Conservation (phyloP, 1,140 invertebrate genomes). For the Ostrea edulis region DNA sequence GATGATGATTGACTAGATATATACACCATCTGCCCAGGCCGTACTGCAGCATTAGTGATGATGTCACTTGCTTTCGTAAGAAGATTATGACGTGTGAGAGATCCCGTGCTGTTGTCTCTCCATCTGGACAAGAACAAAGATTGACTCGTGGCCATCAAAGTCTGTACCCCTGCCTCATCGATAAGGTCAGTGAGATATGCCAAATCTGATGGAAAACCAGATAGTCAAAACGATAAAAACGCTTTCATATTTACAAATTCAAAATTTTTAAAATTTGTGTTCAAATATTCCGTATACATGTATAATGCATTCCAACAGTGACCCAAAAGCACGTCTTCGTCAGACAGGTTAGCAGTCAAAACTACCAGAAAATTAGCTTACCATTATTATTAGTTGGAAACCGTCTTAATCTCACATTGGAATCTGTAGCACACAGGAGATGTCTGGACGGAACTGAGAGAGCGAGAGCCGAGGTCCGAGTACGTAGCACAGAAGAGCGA, state of each 20-base stretch:
- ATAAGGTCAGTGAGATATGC: background rate
- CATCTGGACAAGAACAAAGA: background rate
- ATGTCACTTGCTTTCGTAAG: background rate
- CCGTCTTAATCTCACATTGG: background rate
- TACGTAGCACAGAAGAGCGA: background rate
- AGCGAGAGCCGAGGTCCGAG: background rate
- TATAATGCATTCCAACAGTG: too few species aligned
- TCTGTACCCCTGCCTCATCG: background rate
- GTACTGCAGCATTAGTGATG: background rate
- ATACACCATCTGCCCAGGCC: constrained; percentile 19
- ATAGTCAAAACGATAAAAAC: background rate
- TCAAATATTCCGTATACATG: too few species aligned
- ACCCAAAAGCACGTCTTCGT: too few species aligned
- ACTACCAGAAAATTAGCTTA: background rate
- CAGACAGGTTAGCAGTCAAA: background rate
- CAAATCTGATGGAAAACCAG: background rate
- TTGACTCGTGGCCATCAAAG: background rate
- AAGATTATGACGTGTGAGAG: background rate
- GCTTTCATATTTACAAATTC: too few species aligned
- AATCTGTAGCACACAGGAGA: background rate
- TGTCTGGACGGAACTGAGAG: background rate
- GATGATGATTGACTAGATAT: background rate
- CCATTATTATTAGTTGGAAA: background rate
- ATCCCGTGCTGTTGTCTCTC: constrained; percentile 2
- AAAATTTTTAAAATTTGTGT: too few species aligned